phyloP scores from a whole-genome alignment of 1,140 invertebrate genomes.

The Anastrepha ludens region DNA sequence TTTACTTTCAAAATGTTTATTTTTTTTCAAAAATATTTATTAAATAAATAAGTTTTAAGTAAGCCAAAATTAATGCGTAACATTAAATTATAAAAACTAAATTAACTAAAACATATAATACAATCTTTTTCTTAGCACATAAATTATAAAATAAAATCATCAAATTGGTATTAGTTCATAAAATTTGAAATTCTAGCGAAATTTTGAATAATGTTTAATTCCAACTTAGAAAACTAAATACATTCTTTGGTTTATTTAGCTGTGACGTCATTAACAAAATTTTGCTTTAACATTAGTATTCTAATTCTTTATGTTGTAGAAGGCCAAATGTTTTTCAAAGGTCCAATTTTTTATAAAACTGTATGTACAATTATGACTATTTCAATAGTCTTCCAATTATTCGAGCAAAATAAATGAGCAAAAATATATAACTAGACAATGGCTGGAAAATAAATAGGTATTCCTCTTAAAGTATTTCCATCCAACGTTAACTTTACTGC shows the following conservation, averaged over 20 bases:
- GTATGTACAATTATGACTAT: constrained; percentile 31
- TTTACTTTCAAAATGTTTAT: neutral
- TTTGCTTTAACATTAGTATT: constrained; percentile 10
- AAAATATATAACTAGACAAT: neutral
- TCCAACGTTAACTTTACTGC: neutral
- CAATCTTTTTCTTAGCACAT: neutral
- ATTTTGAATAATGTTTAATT: neutral
- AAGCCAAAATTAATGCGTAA: constrained; percentile 14
- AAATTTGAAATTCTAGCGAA: neutral
- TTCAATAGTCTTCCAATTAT: neutral
- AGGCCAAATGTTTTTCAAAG: constrained; percentile 30
- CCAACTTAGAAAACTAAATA: constrained; percentile 55
- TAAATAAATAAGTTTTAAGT: constrained; percentile 39
- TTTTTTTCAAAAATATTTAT: constrained; percentile 28
- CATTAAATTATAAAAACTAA: constrained; percentile 18
- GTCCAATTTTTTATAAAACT: neutral
- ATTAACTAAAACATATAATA: constrained; percentile 3
- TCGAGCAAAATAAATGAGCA: constrained; percentile 34
- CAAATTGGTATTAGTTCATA: neutral
- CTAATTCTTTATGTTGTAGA: neutral
- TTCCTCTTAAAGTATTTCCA: no score
- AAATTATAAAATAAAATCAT: neutral
- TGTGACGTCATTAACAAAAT: constrained; percentile 57
- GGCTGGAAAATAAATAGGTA: neutral
- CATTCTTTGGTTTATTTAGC: constrained; percentile 73